Base-by-base conservation (phyloP, 2,888 invertebrate species). In the Drosophila gaucha region DNA sequence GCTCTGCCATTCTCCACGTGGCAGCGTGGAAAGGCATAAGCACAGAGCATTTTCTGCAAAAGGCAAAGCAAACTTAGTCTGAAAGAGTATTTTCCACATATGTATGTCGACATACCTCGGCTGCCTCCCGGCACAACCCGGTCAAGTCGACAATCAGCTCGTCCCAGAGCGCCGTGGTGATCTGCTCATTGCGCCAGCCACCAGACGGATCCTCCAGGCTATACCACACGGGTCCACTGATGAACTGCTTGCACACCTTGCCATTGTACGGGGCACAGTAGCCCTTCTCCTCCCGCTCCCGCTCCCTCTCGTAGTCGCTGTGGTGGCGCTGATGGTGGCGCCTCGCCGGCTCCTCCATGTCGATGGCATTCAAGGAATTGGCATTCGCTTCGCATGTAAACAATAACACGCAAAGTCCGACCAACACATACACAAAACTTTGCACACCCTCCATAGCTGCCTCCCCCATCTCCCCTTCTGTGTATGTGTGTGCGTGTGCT, bases 1-100 rank as follows among this genome's bases (percentile, higher is more conserved):
- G 96, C 94, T 62, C 94, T 93, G 49, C 95, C 94, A 57, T 92
- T 91, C 88, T 94, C 94, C 82, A 94, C 92, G 66, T 95, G 93
- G 89, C 97, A 98, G 89, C 95, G 95, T 2, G 98, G 98, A 92
- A 98, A 98, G 49, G 98, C 97, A 92, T 97, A 97, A 60, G 96
- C 95, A 92, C 98, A 98, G 14, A 98, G 92, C 90, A 98, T 93
- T 93, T 95, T 96, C 94, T 95, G 74, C 2, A 5, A 91, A 89
- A n/a, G 10, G 4, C n/a, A 20, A 10, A 8, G 9, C 1, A 16
- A 9, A 4, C 8, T 44, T 2, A 16, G 18, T 16, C 14, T n/a
- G n/a, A n/a, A n/a, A n/a, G n/a, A n/a, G n/a, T n/a, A n/a, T n/a
- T n/a, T n/a, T n/a, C n/a, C n/a, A n/a, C 16, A 14, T 16, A 3